Evolutionary conservation across 2,113 vertebrate genomes (phyloP).

Genomic region (Oplegnathus fasciatus): DNA sequence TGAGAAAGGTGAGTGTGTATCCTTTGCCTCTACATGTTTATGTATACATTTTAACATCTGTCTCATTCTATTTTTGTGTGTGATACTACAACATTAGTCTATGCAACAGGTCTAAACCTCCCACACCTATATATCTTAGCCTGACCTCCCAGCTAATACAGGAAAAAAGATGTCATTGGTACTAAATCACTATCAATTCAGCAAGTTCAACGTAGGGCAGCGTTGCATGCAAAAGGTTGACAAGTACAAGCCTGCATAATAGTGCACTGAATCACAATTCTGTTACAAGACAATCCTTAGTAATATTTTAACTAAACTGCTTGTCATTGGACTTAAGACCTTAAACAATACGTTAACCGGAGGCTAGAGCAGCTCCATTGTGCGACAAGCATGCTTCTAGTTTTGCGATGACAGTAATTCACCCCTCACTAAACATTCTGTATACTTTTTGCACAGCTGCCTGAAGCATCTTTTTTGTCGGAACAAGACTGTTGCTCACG

Average conservation of each 20-base stretch:
- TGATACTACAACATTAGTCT: neutral
- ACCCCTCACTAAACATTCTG: neutral
- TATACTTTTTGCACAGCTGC: neutral
- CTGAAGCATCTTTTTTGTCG: neutral
- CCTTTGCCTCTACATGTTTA: neutral
- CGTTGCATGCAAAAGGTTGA: neutral
- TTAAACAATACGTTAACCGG: neutral
- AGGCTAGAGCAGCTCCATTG: neutral
- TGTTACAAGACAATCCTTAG: neutral
- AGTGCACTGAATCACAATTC: constrained; percentile 30
- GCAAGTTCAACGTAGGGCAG: constrained; percentile 2
- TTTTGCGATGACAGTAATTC: neutral
- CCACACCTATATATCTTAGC: constrained; percentile 24
- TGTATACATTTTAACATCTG: neutral
- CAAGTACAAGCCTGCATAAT: constrained; percentile 41
- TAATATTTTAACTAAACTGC: constrained; percentile 23
- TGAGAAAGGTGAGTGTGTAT: constrained; percentile 47
- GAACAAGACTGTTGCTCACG: neutral
- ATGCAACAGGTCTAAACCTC: neutral
- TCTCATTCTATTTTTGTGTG: neutral
- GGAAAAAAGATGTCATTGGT: constrained; percentile 25
- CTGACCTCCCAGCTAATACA: neutral
- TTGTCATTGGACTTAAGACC: constrained; percentile 27
- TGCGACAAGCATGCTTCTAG: neutral
- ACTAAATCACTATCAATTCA: constrained; percentile 43